Percentiles rank a stretch among this genome's conserved stretches.
phyloP scores from a whole-genome alignment of 2,113 vertebrate species.

The Sinocyclocheilus grahami region DNA sequence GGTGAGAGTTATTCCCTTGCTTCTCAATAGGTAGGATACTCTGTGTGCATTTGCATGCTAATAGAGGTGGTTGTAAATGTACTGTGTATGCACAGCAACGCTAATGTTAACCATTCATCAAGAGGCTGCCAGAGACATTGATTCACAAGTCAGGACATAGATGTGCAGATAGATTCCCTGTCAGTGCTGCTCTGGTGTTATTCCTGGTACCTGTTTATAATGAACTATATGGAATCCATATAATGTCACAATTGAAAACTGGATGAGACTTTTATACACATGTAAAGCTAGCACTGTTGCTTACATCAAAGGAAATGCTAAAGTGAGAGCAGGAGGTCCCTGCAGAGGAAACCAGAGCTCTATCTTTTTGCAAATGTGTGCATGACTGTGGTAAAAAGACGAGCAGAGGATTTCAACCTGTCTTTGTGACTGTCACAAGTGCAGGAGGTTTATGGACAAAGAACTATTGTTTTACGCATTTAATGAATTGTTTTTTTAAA shows the following conservation, averaged over 20 bases:
- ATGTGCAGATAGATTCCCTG: constrained; percentile 27
- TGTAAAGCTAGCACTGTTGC: not conserved
- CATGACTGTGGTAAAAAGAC: constrained; percentile 30
- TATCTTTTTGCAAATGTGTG: constrained; percentile 36
- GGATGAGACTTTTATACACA: not conserved
- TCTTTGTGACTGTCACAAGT: constrained; percentile 16
- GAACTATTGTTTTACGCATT: not conserved
- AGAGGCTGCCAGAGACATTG: constrained; percentile 17
- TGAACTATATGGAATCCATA: not conserved
- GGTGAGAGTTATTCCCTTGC: constrained; percentile 16
- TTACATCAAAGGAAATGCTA: constrained; percentile 54
- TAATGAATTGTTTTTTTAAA: not conserved
- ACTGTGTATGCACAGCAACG: not conserved
- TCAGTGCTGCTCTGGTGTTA: not conserved
- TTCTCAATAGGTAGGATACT: not conserved
- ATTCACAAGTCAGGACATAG: constrained; percentile 5
- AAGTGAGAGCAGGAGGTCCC: constrained; percentile 43
- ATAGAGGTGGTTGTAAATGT: constrained; percentile 5
- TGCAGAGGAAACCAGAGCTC: constrained; percentile 48
- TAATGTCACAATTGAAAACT: not conserved
- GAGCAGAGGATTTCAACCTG: constrained; percentile 34
- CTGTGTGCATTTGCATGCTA: constrained; percentile 22
- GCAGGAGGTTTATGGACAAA: constrained; percentile 13
- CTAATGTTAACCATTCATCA: constrained; percentile 26
- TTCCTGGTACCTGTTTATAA: not conserved